Conservation (phyloP, 2,797 vertebrate species). For the Pangasius djambal region DNA sequence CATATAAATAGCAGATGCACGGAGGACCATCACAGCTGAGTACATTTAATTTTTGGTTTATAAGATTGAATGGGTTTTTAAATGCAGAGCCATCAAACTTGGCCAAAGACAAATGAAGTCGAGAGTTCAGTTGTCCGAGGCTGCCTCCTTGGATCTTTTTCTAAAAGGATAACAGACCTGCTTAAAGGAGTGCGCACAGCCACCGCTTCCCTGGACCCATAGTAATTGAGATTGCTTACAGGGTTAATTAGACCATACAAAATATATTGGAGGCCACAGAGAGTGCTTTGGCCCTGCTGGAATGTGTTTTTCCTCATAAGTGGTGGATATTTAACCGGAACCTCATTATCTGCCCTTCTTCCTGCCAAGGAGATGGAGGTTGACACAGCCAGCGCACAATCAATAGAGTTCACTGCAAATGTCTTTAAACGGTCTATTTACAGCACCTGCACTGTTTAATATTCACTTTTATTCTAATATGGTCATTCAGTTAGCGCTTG, state of each 20-base stretch:
- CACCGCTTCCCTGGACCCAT: slow-evolving; percentile 76
- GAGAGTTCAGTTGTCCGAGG: slow-evolving; percentile 89
- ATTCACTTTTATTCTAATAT: slow-evolving; percentile 38
- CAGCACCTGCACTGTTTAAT: slow-evolving; percentile 40
- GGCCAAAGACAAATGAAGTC: slow-evolving; percentile 97
- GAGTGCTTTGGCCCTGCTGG: slow-evolving; percentile 59
- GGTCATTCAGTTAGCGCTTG: slow-evolving; percentile 16
- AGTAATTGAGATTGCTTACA: slow-evolving; percentile 80
- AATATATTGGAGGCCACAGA: slow-evolving; percentile 76
- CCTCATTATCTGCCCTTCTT: slow-evolving; percentile 59
- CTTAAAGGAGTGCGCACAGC: slow-evolving; percentile 76
- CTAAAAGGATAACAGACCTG: slow-evolving; percentile 82
- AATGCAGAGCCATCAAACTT: slow-evolving; percentile 95
- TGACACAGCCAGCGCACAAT: slow-evolving; percentile 48
- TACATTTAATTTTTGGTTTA: slow-evolving; percentile 99
- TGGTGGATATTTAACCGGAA: slow-evolving; percentile 60
- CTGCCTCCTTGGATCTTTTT: slow-evolving; percentile 86
- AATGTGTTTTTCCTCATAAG: slow-evolving; percentile 62
- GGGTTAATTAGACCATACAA: slow-evolving; percentile 79
- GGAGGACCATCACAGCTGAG: slow-evolving; percentile 97
- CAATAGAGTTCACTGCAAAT: slow-evolving; percentile 50
- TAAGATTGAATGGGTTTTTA: slow-evolving; percentile 99
- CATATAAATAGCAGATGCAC: slow-evolving; percentile 99
- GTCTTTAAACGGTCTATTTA: slow-evolving; percentile 37
- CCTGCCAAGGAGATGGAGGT: slow-evolving; percentile 49